A percentile compares a stretch with the other conserved stretches of the same genome.
Evolutionary conservation across 1,140 invertebrate genomes (phyloP).

Genomic region (Gerris buenoi): DNA sequence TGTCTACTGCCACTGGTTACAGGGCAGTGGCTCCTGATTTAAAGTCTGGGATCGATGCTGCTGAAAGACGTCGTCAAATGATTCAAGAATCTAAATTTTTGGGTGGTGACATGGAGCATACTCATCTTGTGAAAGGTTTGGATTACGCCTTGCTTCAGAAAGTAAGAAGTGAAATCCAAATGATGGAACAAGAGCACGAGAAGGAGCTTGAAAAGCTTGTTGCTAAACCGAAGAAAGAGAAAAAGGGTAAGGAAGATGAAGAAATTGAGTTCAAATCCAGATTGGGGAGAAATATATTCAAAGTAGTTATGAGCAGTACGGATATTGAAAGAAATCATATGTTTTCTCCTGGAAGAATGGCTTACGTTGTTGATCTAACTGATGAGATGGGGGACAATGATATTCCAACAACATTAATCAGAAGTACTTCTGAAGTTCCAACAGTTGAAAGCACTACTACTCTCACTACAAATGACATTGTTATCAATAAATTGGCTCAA

Average conservation of each 20-base stretch:
- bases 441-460: constrained; percentile 60
- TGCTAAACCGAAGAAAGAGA: constrained; percentile 37
- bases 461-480: constrained; percentile 83
- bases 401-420: constrained; percentile 87
- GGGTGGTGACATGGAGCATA: constrained; percentile 99
- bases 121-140: constrained; percentile 98
- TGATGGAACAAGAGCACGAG: constrained; percentile 68
- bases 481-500: constrained; percentile 93
- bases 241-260: constrained; percentile 41
- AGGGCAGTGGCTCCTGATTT: constrained; percentile 87
- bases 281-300: constrained; percentile 58
- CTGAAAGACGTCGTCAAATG: constrained; percentile 84
- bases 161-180: constrained; percentile 68
- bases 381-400: constrained; percentile 82
- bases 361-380: constrained; percentile 89
- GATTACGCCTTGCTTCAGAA: constrained; percentile 99
- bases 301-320: constrained; percentile 39
- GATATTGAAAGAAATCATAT: constrained; percentile 74
- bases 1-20: constrained; percentile 78
- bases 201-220: constrained; percentile 62
- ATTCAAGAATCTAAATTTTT: constrained; percentile 99
- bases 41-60: constrained; percentile 83
- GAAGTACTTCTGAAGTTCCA: constrained; percentile 89
- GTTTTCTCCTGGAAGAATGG: constrained; percentile 93
- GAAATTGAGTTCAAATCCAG: constrained; percentile 67